These are phyloP conservation scores for Magallana angulata DNA, from an alignment of 1,140 invertebrate genomes.

Conservation along the genomic window DNA sequence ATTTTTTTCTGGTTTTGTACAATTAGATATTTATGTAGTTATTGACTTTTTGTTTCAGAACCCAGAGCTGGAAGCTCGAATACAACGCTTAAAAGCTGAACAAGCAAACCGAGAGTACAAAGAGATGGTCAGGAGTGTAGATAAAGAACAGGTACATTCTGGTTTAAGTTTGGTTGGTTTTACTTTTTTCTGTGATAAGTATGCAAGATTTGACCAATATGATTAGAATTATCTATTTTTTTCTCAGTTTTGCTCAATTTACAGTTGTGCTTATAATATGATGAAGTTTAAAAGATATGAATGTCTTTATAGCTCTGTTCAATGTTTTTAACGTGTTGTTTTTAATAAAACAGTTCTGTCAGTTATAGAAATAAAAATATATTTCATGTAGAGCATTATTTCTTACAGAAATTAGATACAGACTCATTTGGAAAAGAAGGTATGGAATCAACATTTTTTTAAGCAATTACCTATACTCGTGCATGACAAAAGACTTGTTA, in stretches of 20 bases:
- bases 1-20: too few species aligned
- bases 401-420: not conserved
- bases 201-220: too few species aligned
- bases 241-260: too few species aligned
- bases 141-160: conserved; percentile 43
- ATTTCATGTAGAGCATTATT: not conserved
- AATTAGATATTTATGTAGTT: too few species aligned
- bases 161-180: not conserved
- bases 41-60: conserved; percentile 58
- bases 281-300: too few species aligned
- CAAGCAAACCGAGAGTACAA: conserved; percentile 73
- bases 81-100: conserved; percentile 70
- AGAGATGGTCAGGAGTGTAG: conserved; percentile 73
- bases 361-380: too few species aligned
- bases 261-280: too few species aligned
- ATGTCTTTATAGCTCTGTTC: too few species aligned
- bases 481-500: too few species aligned
- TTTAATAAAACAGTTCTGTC: too few species aligned
- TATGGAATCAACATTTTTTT: not conserved
- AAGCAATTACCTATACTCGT: not conserved
- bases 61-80: conserved; percentile 74
- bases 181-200: not conserved
- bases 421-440: not conserved
- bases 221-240: too few species aligned
- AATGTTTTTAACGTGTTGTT: too few species aligned